Evolutionary conservation across 2,888 invertebrate genomes (phyloP).

Genomic region (Spisula solida): DNA sequence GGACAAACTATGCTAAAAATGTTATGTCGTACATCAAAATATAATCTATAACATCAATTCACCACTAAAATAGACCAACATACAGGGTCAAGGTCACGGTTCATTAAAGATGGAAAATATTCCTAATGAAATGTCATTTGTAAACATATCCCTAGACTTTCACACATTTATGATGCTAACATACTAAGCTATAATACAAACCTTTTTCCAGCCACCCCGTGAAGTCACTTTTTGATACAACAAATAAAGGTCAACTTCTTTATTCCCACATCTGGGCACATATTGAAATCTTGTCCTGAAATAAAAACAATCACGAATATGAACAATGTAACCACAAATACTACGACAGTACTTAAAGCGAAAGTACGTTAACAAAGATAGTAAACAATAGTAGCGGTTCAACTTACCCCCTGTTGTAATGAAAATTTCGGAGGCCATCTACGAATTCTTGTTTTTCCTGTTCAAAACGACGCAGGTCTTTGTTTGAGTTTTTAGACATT

Average conservation of each 20-base stretch:
- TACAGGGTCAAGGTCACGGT: constrained; percentile 54
- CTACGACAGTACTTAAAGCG: constrained; percentile 29
- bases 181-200: constrained; percentile 86
- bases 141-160: neutral
- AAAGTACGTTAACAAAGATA: constrained; percentile 40
- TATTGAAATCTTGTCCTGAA: constrained; percentile 91
- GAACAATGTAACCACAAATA: neutral
- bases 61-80: constrained; percentile 1
- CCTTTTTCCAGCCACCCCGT: constrained; percentile 98
- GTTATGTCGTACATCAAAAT: too few species aligned
- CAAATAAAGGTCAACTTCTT: constrained; percentile 96
- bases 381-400: constrained; percentile 9
- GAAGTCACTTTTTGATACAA: constrained; percentile 97
- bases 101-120: neutral
- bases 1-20: too few species aligned
- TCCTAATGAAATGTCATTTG: neutral
- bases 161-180: neutral
- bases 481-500: constrained; percentile 91
- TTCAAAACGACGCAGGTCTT: constrained; percentile 92
- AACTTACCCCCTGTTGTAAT: constrained; percentile 96
- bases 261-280: constrained; percentile 94
- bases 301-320: constrained; percentile 67
- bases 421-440: constrained; percentile 95
- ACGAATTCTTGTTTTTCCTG: constrained; percentile 94
- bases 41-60: neutral